phyloP scores from a whole-genome alignment of 1,140 invertebrate genomes.

The Caenorhabditis inopinata region DNA sequence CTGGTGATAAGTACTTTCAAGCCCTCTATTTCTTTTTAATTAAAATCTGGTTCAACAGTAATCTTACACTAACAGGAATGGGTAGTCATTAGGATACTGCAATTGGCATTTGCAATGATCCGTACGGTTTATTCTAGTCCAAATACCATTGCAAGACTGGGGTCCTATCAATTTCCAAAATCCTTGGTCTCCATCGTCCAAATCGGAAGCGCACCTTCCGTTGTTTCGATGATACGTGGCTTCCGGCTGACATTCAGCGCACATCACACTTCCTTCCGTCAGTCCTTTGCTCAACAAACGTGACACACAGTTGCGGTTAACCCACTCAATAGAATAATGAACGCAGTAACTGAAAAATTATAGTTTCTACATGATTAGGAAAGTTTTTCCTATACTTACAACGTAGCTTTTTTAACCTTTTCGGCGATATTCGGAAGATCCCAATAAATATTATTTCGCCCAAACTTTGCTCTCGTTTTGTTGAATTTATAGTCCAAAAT shows the following conservation, averaged over 20 bases:
- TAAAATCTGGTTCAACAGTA: too few relatives aligned
- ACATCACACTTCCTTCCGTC: conserved; percentile 44
- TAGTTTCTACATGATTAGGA: too few relatives aligned
- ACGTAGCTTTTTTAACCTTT: conserved; percentile 33
- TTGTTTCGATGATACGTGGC: conserved; percentile 56
- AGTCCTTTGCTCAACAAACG: conserved; percentile 37
- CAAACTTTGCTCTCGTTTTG: conserved; percentile 33
- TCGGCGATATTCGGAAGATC: conserved; percentile 39
- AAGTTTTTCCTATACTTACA: conserved; percentile 30
- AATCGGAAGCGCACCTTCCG: conserved; percentile 55
- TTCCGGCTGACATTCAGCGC: conserved; percentile 60
- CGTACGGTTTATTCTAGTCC: conserved; percentile 44
- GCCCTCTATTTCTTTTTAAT: too few relatives aligned
- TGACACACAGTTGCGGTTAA: conserved; percentile 55
- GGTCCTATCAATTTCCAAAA: conserved; percentile 61
- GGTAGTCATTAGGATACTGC: conserved; percentile 44
- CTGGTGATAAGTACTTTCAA: too few relatives aligned
- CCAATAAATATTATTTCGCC: conserved; percentile 42
- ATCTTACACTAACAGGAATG: conserved; percentile 47
- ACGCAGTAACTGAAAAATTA: conserved; percentile 60
- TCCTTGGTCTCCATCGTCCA: conserved; percentile 57
- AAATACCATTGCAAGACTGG: conserved; percentile 56
- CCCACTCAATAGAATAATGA: conserved; percentile 55
- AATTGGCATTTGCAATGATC: conserved; percentile 46
- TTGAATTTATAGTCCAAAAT: conserved; percentile 57